Percentiles rank a stretch among this genome's conserved stretches.
phyloP scores from a whole-genome alignment of 92 coral and sea anemone species.

The Heliopora coerulea region DNA sequence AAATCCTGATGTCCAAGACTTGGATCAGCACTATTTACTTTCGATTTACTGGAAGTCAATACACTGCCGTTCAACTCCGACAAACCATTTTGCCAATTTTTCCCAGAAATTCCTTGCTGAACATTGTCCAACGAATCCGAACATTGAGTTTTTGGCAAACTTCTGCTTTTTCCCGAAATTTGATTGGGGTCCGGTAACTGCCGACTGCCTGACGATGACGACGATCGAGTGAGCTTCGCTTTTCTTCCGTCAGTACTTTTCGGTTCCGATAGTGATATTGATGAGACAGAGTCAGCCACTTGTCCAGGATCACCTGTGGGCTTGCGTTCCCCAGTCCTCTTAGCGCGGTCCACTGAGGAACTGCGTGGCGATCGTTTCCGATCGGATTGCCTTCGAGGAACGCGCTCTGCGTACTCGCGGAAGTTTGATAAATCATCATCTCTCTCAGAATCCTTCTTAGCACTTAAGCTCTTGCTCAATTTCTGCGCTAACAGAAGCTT shows the following conservation, averaged over 20 bases:
- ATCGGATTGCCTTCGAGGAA: conserved; percentile 27
- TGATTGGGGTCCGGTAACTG: conserved; percentile 44
- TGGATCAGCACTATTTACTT: not conserved
- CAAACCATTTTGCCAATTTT: not conserved
- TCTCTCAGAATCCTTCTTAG: not conserved
- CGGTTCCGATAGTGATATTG: conserved; percentile 7
- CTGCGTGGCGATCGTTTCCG: conserved; percentile 37
- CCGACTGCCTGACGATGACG: conserved; percentile 45
- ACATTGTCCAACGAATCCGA: no score
- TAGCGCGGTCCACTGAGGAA: conserved; percentile 37
- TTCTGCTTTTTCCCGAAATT: conserved; percentile 29
- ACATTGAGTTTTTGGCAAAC: conserved; percentile 9
- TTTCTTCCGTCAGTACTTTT: conserved; percentile 18
- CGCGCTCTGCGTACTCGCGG: conserved; percentile 24
- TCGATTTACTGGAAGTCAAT: not conserved
- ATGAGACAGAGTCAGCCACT: not conserved
- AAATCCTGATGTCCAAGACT: not conserved
- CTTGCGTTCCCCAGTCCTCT: conserved; percentile 19
- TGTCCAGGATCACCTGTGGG: conserved; percentile 10
- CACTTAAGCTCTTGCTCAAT: not conserved
- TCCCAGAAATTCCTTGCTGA: not conserved
- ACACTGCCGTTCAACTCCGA: not conserved
- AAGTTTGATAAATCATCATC: not conserved
- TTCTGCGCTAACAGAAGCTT: conserved; percentile 15
- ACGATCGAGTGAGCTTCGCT: conserved; percentile 14